Evolutionary conservation across 2,113 vertebrate species (phyloP).

Genomic region (Heliornis fulica): DNA sequence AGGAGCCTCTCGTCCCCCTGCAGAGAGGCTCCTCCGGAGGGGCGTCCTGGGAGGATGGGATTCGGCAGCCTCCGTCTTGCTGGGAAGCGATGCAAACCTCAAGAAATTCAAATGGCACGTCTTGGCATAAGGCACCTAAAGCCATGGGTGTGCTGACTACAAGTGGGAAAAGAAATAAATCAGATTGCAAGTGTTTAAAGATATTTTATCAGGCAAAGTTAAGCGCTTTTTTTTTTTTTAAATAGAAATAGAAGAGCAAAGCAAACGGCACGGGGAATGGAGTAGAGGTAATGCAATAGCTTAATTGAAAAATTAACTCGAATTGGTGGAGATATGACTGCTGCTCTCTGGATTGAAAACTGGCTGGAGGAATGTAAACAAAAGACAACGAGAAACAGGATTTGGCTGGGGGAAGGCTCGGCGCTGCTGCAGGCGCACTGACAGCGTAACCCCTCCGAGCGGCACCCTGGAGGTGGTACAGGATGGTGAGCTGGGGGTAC

Average conservation of each 20-base stretch:
- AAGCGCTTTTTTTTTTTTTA: not conserved
- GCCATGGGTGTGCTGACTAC: not conserved
- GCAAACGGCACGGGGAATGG: not conserved
- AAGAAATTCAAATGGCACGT: not conserved
- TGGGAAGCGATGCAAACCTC: not conserved
- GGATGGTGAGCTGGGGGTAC: not conserved
- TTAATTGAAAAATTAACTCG: not conserved
- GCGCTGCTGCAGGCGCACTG: not conserved
- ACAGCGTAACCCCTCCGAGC: fast-evolving
- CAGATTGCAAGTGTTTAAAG: not conserved
- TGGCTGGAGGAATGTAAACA: slow-evolving; percentile 15
- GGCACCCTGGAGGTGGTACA: fast-evolving
- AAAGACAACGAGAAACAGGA: not conserved
- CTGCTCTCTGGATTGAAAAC: not conserved
- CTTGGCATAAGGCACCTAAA: not conserved
- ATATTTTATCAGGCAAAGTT: not conserved
- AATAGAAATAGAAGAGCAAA: not conserved
- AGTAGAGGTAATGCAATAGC: not conserved
- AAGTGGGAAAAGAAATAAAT: not conserved
- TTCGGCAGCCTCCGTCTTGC: not conserved
- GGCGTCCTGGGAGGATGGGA: fast-evolving
- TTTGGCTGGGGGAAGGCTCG: not conserved
- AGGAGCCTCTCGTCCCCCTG: not conserved
- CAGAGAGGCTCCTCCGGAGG: not conserved
- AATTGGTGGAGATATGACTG: not conserved